A percentile compares a stretch with the other conserved stretches of the same genome.
Conservation (phyloP, 2,113 vertebrate species). For the Lagenorhynchus albirostris region DNA sequence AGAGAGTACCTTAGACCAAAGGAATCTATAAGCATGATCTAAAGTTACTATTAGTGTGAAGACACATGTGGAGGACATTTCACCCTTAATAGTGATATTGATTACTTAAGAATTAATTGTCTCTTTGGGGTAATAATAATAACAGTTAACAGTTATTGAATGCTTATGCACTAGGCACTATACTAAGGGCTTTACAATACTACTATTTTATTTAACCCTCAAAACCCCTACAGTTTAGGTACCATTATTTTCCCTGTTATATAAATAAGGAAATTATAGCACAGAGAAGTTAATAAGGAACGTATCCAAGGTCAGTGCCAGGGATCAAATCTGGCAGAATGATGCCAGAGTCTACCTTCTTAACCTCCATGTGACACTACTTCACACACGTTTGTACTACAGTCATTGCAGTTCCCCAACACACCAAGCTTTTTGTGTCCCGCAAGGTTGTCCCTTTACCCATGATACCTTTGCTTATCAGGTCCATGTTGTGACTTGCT, state of each 20-base stretch:
- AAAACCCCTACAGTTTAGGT: neutral
- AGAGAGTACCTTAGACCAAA: neutral
- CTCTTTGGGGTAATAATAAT: neutral
- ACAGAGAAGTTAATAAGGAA: neutral
- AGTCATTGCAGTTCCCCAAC: too few relatives aligned
- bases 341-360: neutral
- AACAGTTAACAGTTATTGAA: neutral
- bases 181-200: neutral
- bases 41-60: neutral
- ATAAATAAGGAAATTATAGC: constrained; percentile 1
- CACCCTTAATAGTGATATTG: neutral
- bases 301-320: neutral
- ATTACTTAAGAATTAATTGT: neutral
- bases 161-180: neutral
- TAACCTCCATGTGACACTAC: neutral
- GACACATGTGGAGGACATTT: neutral
- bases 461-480: neutral
- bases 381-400: neutral
- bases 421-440: neutral
- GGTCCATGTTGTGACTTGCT: neutral
- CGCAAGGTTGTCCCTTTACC: neutral
- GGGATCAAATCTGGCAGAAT: neutral
- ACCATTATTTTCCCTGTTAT: neutral
- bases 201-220: neutral
- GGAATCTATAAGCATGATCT: neutral